Evolutionary conservation across 2,888 invertebrate genomes (phyloP).

Genomic region (Rhaphigaster nebulosa): DNA sequence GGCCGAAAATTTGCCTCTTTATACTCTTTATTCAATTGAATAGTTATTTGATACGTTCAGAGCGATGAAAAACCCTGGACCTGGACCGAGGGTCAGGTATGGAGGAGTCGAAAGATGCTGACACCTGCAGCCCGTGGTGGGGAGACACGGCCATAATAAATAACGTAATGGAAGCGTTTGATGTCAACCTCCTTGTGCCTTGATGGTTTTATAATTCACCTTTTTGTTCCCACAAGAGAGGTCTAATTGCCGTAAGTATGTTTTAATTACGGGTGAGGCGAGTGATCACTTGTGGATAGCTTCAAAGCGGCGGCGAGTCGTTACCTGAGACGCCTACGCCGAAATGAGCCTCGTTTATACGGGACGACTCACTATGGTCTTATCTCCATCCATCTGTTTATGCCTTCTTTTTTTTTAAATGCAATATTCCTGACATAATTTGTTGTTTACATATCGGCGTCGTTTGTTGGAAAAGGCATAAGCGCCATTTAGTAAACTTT

Average conservation of each 20-base stretch:
- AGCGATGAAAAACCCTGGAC: background rate
- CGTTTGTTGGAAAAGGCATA: too few species aligned
- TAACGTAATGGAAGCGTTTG: constrained; percentile 14
- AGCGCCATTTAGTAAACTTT: too few species aligned
- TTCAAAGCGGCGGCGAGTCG: constrained; percentile 3
- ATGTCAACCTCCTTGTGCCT: background rate
- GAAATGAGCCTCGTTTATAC: constrained; percentile 23
- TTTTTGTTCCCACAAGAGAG: constrained; percentile 31
- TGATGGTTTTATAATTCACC: constrained; percentile 36
- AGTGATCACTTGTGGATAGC: background rate
- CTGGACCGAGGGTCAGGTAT: background rate
- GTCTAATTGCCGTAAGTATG: constrained; percentile 25
- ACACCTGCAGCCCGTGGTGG: background rate
- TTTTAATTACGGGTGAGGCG: constrained; percentile 20
- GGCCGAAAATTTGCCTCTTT: too few species aligned
- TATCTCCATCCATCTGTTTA: background rate
- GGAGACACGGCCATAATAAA: background rate
- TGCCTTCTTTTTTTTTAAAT: background rate
- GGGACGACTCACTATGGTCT: background rate
- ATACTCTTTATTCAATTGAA: too few species aligned
- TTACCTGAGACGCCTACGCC: constrained; percentile 24
- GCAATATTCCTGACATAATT: background rate
- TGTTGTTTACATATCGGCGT: too few species aligned
- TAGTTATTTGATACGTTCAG: background rate
- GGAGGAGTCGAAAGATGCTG: background rate